Conservation (phyloP, 2,888 invertebrate species). For the Sinodicranocentrus sp. region DNA sequence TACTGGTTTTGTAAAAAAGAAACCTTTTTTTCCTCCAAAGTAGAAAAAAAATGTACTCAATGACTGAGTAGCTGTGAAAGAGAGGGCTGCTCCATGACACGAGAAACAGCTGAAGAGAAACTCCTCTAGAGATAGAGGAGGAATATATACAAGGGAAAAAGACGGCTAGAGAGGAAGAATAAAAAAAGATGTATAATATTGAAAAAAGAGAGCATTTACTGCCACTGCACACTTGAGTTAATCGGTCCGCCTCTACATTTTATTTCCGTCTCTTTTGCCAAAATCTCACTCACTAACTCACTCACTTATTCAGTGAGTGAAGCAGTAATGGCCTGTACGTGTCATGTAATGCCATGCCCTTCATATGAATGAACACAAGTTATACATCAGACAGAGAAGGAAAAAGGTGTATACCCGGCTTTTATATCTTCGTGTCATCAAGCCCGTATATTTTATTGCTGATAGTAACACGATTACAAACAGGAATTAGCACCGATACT, state of each 20-base stretch:
- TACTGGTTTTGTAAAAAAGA: not conserved
- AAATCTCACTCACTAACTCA: slow-evolving; percentile 67
- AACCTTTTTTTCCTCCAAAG: not conserved
- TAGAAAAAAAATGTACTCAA: slow-evolving; percentile 24
- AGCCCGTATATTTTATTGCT: slow-evolving; percentile 67
- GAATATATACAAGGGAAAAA: slow-evolving; percentile 1
- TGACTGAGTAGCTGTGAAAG: slow-evolving; percentile 48
- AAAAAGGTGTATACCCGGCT: not conserved
- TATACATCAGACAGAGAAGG: slow-evolving; percentile 45
- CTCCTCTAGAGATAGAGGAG: not conserved
- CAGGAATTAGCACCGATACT: slow-evolving; percentile 67
- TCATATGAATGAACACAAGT: slow-evolving; percentile 69
- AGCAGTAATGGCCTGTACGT: slow-evolving; percentile 70
- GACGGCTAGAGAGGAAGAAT: slow-evolving; percentile 24
- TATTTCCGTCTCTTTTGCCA: slow-evolving; percentile 69
- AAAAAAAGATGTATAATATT: not conserved
- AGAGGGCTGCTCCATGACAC: slow-evolving; percentile 12
- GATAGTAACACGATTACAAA: slow-evolving; percentile 68
- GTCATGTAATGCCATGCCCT: slow-evolving; percentile 71
- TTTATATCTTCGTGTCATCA: slow-evolving; percentile 62
- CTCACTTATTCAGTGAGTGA: slow-evolving; percentile 67
- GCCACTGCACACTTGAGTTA: slow-evolving; percentile 69
- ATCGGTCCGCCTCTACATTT: slow-evolving; percentile 70
- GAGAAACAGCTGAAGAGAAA: slow-evolving; percentile 11
- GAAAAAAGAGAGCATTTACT: slow-evolving; percentile 64